These are phyloP conservation scores for Pseudorhiza aurosa DNA, from an alignment of 30 jellyfish, hydroid and myxozoan genomes.

Conservation along the genomic window DNA sequence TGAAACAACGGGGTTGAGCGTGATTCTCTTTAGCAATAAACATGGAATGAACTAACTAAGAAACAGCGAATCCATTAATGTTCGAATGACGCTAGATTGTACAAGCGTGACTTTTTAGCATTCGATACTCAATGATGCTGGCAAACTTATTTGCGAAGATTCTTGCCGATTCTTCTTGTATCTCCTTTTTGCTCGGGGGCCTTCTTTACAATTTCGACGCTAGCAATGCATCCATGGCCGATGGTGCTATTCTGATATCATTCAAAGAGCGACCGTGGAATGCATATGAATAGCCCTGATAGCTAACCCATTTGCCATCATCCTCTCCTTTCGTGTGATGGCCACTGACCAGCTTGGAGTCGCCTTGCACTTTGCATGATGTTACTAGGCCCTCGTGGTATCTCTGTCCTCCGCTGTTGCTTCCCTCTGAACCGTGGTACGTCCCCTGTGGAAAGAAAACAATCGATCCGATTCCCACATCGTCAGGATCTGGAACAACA, in stretches of 20 bases:
- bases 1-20: no score
- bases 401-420: conserved; percentile 68
- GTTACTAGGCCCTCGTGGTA: conserved; percentile 88
- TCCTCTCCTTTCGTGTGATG: conserved; percentile 74
- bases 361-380: not conserved
- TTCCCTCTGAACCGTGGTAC: conserved; percentile 74
- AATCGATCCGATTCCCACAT: conserved; percentile 76
- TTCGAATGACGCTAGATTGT: no score
- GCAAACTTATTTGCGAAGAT: no score
- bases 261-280: conserved; percentile 46
- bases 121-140: no score
- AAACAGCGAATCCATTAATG: no score
- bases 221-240: conserved; percentile 80
- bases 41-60: no score
- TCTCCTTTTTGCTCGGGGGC: no score
- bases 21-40: no score
- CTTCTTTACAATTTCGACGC: conserved; percentile 3
- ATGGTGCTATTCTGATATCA: conserved; percentile 70
- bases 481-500: conserved; percentile 79
- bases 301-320: conserved; percentile 75
- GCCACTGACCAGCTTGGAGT: conserved; percentile 31
- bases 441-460: conserved; percentile 85
- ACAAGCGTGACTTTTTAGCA: no score
- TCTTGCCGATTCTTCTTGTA: no score
- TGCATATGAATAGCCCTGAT: conserved; percentile 42